phyloP scores from a whole-genome alignment of 2,113 vertebrate genomes.

The Athene cunicularia region DNA sequence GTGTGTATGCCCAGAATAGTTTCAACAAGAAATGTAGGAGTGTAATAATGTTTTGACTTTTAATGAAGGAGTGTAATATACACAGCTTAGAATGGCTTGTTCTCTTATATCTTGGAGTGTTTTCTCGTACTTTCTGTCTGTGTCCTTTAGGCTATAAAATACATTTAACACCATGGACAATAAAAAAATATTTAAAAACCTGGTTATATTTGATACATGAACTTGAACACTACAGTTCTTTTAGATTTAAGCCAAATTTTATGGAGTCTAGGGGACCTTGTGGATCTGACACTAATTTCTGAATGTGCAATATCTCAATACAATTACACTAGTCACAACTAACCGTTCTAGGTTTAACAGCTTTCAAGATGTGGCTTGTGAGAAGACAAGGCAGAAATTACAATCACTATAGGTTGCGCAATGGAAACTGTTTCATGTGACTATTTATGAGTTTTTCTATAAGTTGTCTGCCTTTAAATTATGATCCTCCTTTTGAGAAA shows the following conservation, averaged over 20 bases:
- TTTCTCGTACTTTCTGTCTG: not conserved
- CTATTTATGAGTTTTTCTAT: not conserved
- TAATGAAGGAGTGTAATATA: not conserved
- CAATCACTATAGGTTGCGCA: not conserved
- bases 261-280: not conserved
- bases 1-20: not conserved
- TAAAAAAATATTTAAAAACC: not conserved
- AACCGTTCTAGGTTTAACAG: not conserved
- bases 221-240: not conserved
- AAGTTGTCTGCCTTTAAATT: not conserved
- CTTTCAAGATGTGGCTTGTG: not conserved
- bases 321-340: not conserved
- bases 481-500: not conserved
- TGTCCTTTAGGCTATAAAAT: not conserved
- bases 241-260: not conserved
- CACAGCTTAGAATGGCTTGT: not conserved
- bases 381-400: not conserved
- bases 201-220: not conserved
- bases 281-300: not conserved
- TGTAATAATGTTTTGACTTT: not conserved
- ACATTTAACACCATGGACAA: not conserved
- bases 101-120: not conserved
- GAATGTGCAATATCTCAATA: not conserved
- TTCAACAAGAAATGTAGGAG: not conserved
- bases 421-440: accelerated